Evolutionary conservation across 2,888 invertebrate species (phyloP).

Genomic region (Silvanus unidentatus): DNA sequence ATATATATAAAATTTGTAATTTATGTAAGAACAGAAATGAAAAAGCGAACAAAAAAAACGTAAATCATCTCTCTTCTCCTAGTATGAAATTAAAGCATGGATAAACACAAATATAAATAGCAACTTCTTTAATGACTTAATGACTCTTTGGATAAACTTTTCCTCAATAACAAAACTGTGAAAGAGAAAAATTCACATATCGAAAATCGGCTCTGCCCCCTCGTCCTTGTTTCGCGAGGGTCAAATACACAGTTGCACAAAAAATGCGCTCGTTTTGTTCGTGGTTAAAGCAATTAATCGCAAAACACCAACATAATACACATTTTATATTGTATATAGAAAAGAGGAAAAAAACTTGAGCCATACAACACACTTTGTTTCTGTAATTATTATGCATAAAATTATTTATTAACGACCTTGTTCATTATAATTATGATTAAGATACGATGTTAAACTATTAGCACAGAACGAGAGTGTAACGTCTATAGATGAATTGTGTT

Average conservation of each 20-base stretch:
- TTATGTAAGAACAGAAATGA: too few relatives aligned
- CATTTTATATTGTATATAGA: conserved; percentile 10
- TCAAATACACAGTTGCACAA: conserved; percentile 1
- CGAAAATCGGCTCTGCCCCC: conserved; percentile 5
- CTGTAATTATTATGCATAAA: conserved; percentile 31
- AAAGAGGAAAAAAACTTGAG: conserved; percentile 6
- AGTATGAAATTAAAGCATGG: conserved; percentile 22
- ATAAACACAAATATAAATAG: conserved; percentile 16
- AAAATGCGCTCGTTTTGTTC: conserved; percentile 5
- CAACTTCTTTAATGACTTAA: conserved; percentile 27
- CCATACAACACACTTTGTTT: conserved; percentile 30
- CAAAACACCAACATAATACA: too few relatives aligned
- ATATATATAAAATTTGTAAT: conserved; percentile 16
- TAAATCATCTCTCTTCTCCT: conserved; percentile 9
- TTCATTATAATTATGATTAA: conserved; percentile 18
- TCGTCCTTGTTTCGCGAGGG: conserved; percentile 13
- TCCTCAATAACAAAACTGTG: conserved; percentile 19
- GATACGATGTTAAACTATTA: neutral
- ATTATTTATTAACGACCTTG: conserved; percentile 30
- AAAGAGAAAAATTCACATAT: conserved; percentile 15
- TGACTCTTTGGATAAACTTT: conserved; percentile 22
- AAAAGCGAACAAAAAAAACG: too few relatives aligned
- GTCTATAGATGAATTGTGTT: too few relatives aligned
- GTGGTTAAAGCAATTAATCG: neutral
- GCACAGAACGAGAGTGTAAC: too few relatives aligned